These are phyloP conservation scores for Lanius collurio DNA, from an alignment of 2,113 vertebrate species.

Conservation along the genomic window DNA sequence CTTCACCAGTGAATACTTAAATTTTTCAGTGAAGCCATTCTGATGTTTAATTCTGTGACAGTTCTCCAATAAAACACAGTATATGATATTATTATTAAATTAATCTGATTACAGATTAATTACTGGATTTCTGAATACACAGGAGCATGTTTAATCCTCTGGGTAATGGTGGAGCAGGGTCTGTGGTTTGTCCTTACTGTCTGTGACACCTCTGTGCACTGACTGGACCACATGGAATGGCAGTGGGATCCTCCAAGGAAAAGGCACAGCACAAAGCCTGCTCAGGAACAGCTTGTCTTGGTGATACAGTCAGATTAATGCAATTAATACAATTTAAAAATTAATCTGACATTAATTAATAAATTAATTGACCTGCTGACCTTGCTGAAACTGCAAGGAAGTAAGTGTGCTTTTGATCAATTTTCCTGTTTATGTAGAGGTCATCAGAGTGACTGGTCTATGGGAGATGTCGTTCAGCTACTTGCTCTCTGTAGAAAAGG, in stretches of 20 bases:
- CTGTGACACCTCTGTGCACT: neutral
- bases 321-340: no score
- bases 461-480: neutral
- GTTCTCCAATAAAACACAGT: constrained; percentile 4
- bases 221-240: accelerated
- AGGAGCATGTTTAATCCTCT: neutral
- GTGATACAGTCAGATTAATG: neutral
- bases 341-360: no score
- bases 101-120: no score
- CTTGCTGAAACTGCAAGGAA: constrained; percentile 36
- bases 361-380: neutral
- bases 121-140: neutral
- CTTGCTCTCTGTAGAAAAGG: neutral
- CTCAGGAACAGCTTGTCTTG: neutral
- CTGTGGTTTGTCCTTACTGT: neutral
- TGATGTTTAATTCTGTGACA: constrained; percentile 34
- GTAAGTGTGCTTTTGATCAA: constrained; percentile 10
- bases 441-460: neutral
- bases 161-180: neutral
- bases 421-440: constrained; percentile 4
- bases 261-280: neutral
- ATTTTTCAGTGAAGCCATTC: neutral
- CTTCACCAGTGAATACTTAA: neutral
- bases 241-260: neutral
- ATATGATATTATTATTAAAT: neutral